Evolutionary conservation across 2,888 invertebrate genomes (phyloP).

Genomic region (Chrysodeixis includens): DNA sequence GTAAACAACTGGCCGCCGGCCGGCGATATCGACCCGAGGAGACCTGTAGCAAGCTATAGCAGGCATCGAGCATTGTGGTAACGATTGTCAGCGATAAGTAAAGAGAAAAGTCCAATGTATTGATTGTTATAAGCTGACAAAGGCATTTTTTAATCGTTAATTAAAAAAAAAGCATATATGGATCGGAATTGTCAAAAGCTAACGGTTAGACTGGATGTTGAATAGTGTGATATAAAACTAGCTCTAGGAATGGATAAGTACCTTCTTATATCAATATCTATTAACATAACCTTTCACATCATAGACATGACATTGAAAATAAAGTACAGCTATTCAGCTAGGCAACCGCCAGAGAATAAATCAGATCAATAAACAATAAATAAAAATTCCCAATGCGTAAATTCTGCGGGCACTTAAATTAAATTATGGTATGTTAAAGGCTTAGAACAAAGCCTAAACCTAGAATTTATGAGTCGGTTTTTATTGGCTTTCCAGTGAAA

Average conservation of each 20-base stretch:
- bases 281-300: not conserved
- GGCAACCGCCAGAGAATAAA: constrained; percentile 5
- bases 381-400: constrained; percentile 25
- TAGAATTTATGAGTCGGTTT: constrained; percentile 31
- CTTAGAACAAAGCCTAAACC: constrained; percentile 17
- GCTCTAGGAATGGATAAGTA: too few relatives aligned
- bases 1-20: constrained; percentile 7
- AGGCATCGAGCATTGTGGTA: not conserved
- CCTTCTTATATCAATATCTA: not conserved
- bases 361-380: constrained; percentile 11
- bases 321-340: not conserved
- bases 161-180: too few relatives aligned
- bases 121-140: not conserved
- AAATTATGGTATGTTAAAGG: constrained; percentile 16
- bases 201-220: too few relatives aligned
- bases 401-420: constrained; percentile 17
- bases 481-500: constrained; percentile 39
- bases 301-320: constrained; percentile 6
- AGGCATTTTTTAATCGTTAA: too few relatives aligned
- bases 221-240: too few relatives aligned
- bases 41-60: too few relatives aligned
- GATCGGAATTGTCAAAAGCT: too few relatives aligned
- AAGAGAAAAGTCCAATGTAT: not conserved
- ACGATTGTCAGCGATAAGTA: not conserved
- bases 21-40: constrained; percentile 5